A percentile compares a stretch with the other conserved stretches of the same genome.
Evolutionary conservation across 2,113 vertebrate species (phyloP).

Genomic region (Salvelinus sp.): DNA sequence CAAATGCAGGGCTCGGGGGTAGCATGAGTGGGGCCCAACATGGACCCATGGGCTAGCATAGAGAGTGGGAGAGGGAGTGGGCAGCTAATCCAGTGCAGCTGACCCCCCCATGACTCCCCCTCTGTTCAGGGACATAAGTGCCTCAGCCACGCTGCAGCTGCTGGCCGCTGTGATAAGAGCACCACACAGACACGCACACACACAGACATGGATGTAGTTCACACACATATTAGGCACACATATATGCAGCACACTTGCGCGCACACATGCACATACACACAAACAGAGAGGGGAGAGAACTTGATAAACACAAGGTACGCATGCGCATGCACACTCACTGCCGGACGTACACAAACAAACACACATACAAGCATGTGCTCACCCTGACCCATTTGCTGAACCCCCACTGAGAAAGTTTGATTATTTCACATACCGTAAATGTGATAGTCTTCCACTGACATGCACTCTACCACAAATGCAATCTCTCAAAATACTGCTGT

Average conservation of each 20-base stretch:
- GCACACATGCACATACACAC: conserved; percentile 16
- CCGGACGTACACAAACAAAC: neutral
- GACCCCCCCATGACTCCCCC: conserved; percentile 29
- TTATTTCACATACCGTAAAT: no score
- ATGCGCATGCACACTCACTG: conserved; percentile 43
- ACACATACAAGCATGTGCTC: neutral
- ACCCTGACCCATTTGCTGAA: conserved; percentile 6
- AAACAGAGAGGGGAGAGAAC: neutral
- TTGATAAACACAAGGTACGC: conserved; percentile 23
- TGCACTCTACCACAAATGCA: no score
- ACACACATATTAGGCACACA: conserved; percentile 15
- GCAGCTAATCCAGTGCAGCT: conserved; percentile 50
- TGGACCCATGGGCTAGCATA: conserved; percentile 40
- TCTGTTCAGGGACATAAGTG: conserved; percentile 21
- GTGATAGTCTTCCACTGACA: no score
- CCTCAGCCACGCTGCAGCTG: conserved; percentile 33
- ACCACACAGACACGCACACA: conserved; percentile 1
- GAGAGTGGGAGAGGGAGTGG: conserved; percentile 33
- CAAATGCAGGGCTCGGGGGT: conserved; percentile 22
- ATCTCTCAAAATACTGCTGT: no score
- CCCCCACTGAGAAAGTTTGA: neutral
- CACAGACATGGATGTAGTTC: conserved; percentile 19
- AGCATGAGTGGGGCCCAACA: conserved; percentile 14
- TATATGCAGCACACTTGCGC: conserved; percentile 13
- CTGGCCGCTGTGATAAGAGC: conserved; percentile 19